These are phyloP conservation scores for Thalpophila matura DNA, from an alignment of 2,888 invertebrate genomes.

Conservation along the genomic window DNA sequence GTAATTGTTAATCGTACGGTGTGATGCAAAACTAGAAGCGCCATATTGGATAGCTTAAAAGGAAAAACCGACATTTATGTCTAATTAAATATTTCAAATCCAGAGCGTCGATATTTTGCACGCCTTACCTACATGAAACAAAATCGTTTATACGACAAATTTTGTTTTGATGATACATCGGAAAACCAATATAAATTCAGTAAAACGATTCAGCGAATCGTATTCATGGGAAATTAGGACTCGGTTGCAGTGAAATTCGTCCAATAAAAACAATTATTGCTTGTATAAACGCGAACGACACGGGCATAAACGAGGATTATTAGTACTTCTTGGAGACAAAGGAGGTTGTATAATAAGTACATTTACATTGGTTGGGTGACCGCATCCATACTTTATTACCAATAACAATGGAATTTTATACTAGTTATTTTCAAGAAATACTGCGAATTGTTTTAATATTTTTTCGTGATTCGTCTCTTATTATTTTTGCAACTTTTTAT, in stretches of 20 bases:
- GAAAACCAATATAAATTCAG: conserved; percentile 58
- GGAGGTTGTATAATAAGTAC: conserved; percentile 78
- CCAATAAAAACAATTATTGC: conserved; percentile 80
- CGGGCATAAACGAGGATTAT: conserved; percentile 75
- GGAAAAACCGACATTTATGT: not conserved
- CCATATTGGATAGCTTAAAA: not conserved
- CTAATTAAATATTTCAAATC: not conserved
- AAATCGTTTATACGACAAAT: conserved; percentile 29
- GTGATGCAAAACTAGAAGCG: not conserved
- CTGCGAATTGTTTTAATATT: conserved; percentile 72
- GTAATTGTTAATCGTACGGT: conserved; percentile 3
- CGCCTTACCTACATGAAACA: not conserved
- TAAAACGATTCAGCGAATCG: conserved; percentile 57
- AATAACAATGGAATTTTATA: conserved; percentile 76
- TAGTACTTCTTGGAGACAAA: conserved; percentile 72
- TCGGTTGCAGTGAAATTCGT: conserved; percentile 71
- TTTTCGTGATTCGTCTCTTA: conserved; percentile 10
- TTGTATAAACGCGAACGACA: conserved; percentile 74
- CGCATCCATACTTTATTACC: conserved; percentile 77
- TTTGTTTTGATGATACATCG: conserved; percentile 45
- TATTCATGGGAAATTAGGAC: conserved; percentile 64
- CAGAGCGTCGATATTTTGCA: not conserved
- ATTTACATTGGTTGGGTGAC: conserved; percentile 77
- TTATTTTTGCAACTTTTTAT: not conserved
- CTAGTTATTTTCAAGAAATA: conserved; percentile 77